phyloP scores from a whole-genome alignment of 2,113 vertebrate genomes.

The Tyto alba region DNA sequence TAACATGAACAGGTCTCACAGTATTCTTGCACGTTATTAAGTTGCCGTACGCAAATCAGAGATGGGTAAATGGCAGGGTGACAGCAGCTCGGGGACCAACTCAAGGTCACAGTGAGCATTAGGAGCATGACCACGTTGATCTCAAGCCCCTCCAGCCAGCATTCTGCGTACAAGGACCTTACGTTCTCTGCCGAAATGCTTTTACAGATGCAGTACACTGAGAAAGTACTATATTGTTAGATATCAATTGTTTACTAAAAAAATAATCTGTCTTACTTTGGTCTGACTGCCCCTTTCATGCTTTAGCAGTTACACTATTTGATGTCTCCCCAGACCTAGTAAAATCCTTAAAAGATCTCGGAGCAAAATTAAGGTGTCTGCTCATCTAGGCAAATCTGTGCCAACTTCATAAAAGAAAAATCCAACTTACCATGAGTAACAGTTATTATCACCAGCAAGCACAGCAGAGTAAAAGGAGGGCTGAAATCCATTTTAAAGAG shows the following conservation, averaged over 20 bases:
- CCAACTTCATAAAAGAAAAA: constrained; percentile 45
- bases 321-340: background rate
- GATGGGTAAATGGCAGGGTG: background rate
- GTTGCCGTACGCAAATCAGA: background rate
- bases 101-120: background rate
- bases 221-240: background rate
- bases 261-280: background rate
- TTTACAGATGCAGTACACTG: background rate
- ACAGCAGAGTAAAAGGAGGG: constrained; percentile 30
- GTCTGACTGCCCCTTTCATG: constrained; percentile 11
- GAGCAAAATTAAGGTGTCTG: background rate
- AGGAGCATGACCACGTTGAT: background rate
- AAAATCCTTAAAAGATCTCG: background rate
- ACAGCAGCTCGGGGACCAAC: background rate
- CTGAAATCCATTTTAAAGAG: constrained; percentile 65
- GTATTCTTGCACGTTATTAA: background rate
- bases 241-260: background rate
- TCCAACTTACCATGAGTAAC: constrained; percentile 57
- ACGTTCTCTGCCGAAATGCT: background rate
- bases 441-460: constrained; percentile 41
- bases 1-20: background rate
- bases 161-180: background rate
- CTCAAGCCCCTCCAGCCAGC: background rate
- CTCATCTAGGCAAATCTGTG: background rate
- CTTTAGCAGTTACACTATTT: background rate